A percentile compares a stretch with the other conserved stretches of the same genome.
These are phyloP conservation scores for Cairina moschata DNA, from an alignment of 2,113 vertebrate species.

Conservation along the genomic window DNA sequence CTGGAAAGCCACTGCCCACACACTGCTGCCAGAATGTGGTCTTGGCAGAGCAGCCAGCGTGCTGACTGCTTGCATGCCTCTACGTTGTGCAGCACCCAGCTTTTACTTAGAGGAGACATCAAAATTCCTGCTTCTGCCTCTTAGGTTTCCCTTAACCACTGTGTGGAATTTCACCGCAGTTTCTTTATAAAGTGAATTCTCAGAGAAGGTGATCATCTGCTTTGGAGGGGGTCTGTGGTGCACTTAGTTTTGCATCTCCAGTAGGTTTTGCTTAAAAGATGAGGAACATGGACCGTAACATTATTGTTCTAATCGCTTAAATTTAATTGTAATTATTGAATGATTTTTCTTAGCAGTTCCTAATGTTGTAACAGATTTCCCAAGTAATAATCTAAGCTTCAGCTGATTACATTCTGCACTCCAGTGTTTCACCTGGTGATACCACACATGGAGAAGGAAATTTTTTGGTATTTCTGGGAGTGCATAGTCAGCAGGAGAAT, in stretches of 20 bases:
- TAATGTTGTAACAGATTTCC: background rate
- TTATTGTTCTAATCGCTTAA: background rate
- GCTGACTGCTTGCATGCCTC: rapidly evolving
- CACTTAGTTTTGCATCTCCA: background rate
- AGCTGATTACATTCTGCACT: background rate
- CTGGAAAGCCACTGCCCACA: background rate
- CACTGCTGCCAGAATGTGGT: background rate
- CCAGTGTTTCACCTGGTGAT: background rate
- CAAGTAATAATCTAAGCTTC: background rate
- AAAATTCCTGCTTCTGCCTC: too few relatives aligned
- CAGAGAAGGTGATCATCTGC: background rate
- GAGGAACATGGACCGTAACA: background rate
- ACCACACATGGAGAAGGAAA: background rate
- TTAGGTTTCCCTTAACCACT: too few relatives aligned
- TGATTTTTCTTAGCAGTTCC: background rate
- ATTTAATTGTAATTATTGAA: background rate
- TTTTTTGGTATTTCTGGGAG: background rate
- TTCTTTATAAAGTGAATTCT: background rate
- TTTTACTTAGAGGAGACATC: too few relatives aligned
- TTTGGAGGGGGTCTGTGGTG: background rate
- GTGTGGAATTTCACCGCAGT: too few relatives aligned
- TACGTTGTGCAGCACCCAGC: rapidly evolving
- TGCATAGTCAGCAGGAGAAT: background rate
- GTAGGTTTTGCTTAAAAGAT: background rate
- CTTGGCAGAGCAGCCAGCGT: background rate